A percentile compares a stretch with the other conserved stretches of the same genome.
phyloP scores from a whole-genome alignment of 2,113 vertebrate genomes.

The Sakesphorus luctuosus region DNA sequence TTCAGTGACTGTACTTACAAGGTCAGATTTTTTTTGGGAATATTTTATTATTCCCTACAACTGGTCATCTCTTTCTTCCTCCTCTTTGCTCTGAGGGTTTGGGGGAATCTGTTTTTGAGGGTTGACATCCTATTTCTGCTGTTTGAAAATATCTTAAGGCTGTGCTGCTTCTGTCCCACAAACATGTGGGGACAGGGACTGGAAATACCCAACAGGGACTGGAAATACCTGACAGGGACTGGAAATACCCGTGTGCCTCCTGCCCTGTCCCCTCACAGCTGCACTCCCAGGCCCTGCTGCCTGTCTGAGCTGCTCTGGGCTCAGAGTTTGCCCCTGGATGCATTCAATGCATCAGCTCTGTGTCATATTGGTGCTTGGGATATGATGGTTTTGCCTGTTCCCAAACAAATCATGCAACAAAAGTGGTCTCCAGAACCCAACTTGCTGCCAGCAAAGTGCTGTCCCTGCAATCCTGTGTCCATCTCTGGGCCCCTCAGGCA shows the following conservation, averaged over 20 bases:
- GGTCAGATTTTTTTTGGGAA: background rate
- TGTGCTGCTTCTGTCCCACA: background rate
- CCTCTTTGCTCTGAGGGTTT: background rate
- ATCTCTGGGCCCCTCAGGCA: too few relatives aligned
- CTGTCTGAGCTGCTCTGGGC: background rate
- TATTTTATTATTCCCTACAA: background rate
- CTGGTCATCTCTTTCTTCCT: background rate
- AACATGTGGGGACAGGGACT: background rate
- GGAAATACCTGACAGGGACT: background rate
- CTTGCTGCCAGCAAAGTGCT: background rate
- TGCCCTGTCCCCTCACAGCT: too few relatives aligned
- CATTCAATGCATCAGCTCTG: background rate
- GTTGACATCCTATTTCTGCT: background rate
- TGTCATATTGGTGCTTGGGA: background rate
- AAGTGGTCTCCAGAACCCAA: background rate
- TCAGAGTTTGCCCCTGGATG: background rate
- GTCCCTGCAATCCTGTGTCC: too few relatives aligned
- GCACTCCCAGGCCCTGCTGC: background rate
- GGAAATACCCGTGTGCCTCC: background rate
- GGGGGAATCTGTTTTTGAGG: background rate
- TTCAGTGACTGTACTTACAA: background rate
- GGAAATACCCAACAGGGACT: background rate
- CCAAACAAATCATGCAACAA: background rate
- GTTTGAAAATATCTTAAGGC: background rate
- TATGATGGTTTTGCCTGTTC: background rate